Base-by-base conservation (phyloP, 2,113 vertebrate species). In the Sebastes schlegelii region DNA sequence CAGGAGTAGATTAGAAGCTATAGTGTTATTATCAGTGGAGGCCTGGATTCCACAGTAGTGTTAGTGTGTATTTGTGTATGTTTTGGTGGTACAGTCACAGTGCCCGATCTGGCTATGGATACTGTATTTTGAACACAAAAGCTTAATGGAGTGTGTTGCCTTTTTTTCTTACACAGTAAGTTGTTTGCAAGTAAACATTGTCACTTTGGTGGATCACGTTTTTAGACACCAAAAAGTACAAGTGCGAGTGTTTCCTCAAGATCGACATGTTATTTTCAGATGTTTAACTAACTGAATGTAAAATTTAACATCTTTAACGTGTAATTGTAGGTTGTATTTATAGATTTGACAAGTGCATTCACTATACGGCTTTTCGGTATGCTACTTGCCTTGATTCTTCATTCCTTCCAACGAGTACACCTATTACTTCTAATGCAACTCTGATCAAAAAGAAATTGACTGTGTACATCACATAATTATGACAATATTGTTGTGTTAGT, bases 401-500 rank as follows among this genome's bases (percentile, higher is more conserved):
- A 91, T 93, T 94, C 92, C 90, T 92, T 85, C 81, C 71, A 62
- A 63, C 45, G 61, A 89, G 63, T 88, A 83, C 84, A 62, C 75
- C 82, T 90, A 75, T 34, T 89, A 88, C 88, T 86, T 86, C 89
- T 85, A 80, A 91, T 89, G 86, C 86, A 88, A 86, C 84, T 83
- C 68, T 82, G 86, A 93, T 80, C 91, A 87, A 87, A 69, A 78
- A 81, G 34, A 11, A 82, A 85, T 73, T 71, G 67, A 87, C 71
- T 82, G 40, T 92, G 91, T 89, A 88, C 89, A 89, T 86, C 91
- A 90, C 91, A 86, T 91, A 87, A 89, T 93, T 94, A 91, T 91
- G 88, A 86, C 86, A 86, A 85, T 92, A 90, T 92, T 90, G 86
- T 91, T 93, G 93, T 95, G 93, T 94, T 94, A 94, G 94, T 95